Percentiles rank a stretch among this genome's conserved stretches.
Evolutionary conservation across 2,888 invertebrate species (phyloP).

Genomic region (Cephus nigrinus): DNA sequence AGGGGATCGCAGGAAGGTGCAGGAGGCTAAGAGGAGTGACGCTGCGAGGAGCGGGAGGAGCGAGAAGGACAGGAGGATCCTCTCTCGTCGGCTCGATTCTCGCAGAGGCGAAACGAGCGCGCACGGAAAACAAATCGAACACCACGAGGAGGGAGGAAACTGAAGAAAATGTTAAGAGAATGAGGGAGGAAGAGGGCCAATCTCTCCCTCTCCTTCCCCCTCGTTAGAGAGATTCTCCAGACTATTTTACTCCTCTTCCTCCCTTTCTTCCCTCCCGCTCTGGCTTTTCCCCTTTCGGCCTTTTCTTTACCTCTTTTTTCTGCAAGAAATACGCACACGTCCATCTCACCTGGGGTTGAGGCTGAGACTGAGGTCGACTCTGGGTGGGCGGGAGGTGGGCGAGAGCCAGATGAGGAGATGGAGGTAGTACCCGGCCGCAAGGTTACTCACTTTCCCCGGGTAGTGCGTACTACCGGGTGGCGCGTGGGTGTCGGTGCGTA

Average conservation of each 20-base stretch:
- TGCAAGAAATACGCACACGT: neutral
- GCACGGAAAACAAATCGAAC: neutral
- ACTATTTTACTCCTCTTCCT: neutral
- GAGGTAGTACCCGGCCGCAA: slow-evolving; percentile 29
- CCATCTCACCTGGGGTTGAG: neutral
- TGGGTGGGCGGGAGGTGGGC: neutral
- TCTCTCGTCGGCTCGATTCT: neutral
- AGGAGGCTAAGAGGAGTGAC: neutral
- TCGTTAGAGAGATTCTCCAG: neutral
- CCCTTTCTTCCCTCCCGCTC: neutral
- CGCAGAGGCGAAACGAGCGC: neutral
- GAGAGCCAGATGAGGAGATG: neutral
- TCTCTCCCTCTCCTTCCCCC: neutral
- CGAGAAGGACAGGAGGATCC: neutral
- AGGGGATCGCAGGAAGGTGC: neutral
- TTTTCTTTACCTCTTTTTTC: neutral
- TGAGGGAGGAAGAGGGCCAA: neutral
- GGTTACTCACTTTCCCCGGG: slow-evolving; percentile 46
- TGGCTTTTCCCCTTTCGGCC: neutral
- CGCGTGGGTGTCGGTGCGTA: neutral
- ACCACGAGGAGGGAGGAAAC: neutral
- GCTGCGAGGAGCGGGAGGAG: slow-evolving; percentile 1
- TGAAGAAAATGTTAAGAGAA: neutral
- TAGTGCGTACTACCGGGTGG: slow-evolving; percentile 11
- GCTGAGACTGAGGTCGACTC: neutral